These are phyloP conservation scores for Bedellia somnulentella DNA, from an alignment of 2,888 invertebrate genomes.

Conservation along the genomic window DNA sequence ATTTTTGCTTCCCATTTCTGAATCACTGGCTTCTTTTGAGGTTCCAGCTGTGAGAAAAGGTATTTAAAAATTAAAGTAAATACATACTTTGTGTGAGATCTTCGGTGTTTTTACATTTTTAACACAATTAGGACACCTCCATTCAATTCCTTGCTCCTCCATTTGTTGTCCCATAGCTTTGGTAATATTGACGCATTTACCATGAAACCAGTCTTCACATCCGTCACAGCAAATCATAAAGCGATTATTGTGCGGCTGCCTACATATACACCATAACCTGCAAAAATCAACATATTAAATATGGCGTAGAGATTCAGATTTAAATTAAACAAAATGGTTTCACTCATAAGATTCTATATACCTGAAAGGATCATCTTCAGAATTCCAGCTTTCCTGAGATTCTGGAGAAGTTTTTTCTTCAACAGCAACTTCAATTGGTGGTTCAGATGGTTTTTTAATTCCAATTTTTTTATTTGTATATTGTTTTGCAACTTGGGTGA, in stretches of 20 bases:
- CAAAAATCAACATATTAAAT: conserved; percentile 9
- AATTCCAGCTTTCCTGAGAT: conserved; percentile 70
- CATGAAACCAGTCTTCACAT: conserved; percentile 97
- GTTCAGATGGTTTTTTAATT: conserved; percentile 20
- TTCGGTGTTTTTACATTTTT: conserved; percentile 54
- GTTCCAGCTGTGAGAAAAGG: no score
- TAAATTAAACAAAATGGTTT: no score
- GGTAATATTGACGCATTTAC: conserved; percentile 93
- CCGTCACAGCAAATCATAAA: conserved; percentile 98
- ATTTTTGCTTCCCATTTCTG: no score
- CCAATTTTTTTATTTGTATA: conserved; percentile 34
- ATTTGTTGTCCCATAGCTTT: conserved; percentile 89
- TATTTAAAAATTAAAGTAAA: no score
- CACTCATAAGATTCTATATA: conserved; percentile 19
- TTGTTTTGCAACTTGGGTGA: conserved; percentile 29
- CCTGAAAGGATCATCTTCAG: conserved; percentile 92
- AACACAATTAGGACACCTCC: conserved; percentile 85
- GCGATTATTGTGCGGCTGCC: conserved; percentile 91
- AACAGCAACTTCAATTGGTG: conserved; percentile 10
- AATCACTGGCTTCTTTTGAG: no score
- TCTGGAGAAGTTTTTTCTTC: conserved; percentile 49
- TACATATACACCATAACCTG: conserved; percentile 92
- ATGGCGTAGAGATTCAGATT: no score
- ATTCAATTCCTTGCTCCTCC: conserved; percentile 85
- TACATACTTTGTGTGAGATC: conserved; percentile 19